Base-by-base conservation (phyloP, 53 echinoderm and acorn worm genomes). In the Actinopyga echinites region DNA sequence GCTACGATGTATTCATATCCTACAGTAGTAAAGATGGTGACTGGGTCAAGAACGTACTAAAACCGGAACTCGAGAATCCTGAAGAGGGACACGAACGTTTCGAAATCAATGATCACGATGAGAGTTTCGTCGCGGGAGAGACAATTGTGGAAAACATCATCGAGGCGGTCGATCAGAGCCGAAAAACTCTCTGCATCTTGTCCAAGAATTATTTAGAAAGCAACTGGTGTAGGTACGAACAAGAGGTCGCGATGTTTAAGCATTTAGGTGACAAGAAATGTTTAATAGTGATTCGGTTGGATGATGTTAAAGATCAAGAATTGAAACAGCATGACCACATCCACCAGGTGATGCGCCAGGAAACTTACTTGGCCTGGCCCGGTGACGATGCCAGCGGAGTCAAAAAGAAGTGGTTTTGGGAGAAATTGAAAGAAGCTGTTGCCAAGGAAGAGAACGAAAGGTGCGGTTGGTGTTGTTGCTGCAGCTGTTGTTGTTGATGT, bases 311-410 rank as follows among this genome's bases (percentile, higher is more conserved):
- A 1, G 68, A 86, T 54, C 75, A 85, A 56, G 83, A 93, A 56
- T 34, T 96, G 64, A 92, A 89, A 24, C 79, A 90, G 32, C 89
- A 93, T 23, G 89, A 93, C 66, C 84, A 80, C 32, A 86, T 96
- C 80, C 90, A 93, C 44, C 87, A 84, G 54, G 81, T 90, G 10
- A 84, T 93, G 65, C 87, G 84, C 65, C 87, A 91, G 78, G 87
- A 94, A 15, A 92, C 93, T 8, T 96, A 96, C 73, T 82, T 96
- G 23, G 71, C 85, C 64, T 96, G 96, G 93, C 93, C 96, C 1
- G 36, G 59, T 6, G 89, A 87, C 0, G 61, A 64, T 23, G 85
- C 74, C 36, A 42, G 33, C 13, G 21, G 13, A 21, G 60, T 80
- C 20, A 26, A 59, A 23, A 58, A 80, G 43, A 80, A 52, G 26